Base-by-base conservation (phyloP, 2,113 vertebrate genomes). In the Nycticryphes semicollaris region DNA sequence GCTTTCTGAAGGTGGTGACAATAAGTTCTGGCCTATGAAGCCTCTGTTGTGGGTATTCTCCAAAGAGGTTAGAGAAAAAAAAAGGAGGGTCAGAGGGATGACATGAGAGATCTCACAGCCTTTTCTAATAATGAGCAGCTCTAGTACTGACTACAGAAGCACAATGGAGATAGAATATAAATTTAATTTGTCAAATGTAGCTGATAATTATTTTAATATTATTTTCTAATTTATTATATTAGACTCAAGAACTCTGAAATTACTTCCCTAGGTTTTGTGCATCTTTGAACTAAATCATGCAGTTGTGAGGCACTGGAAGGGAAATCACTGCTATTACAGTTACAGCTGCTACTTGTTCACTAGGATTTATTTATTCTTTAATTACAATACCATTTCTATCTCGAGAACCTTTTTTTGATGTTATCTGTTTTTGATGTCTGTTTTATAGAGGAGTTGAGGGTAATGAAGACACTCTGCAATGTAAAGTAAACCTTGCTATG, bases 181-280 rank as follows among this genome's bases (percentile, higher is more conserved):
- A 16, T 62, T 77, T 47, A 37, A 39, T 93, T 90, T 56, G 7
- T 66, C 21, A 88, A 68, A 64, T 51, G 9, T 24, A 43, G 18
- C 18, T 73, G 27, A 30, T 60, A 27, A 43, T 63, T 59, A 3
- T 63, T 86, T 67, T 47, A 43, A 50, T 62, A 21, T 60, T 73
- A 7, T 77, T 75, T 78, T 72, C 39, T 74, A 51, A 19, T 51
- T 59, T 77, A 56, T 64, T 41, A 8, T 33, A 66, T 43, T 57
- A 88, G 59, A 47, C 22, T 74, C 41, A 80, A 47, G 50, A 69
- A 39, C 23, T 77, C 64, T 43, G 43, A 69, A 56, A 60, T 73
- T 0, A 73, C 27, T 86, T 83, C 19, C 15, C 10, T 17, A 28
- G 0, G 0, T 43, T 92, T 60, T 60, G 57, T 25, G 33, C 27